Evolutionary conservation across 1,140 invertebrate genomes (phyloP).

Genomic region (Diorhabda sublineata): DNA sequence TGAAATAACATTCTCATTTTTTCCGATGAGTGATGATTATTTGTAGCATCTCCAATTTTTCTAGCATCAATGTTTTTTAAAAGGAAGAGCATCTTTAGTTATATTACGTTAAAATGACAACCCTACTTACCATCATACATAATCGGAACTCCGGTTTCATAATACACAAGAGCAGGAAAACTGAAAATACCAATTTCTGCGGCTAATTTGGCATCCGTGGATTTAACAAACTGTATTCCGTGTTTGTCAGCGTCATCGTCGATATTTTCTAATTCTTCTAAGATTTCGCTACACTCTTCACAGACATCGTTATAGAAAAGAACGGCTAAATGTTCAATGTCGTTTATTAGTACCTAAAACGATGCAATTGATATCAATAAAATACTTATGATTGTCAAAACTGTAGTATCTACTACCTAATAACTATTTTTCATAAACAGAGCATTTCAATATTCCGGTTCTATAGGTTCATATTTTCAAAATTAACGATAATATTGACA

Average conservation of each 20-base stretch:
- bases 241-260: slow-evolving; percentile 90
- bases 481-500: too few relatives aligned
- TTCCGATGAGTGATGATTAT: too few relatives aligned
- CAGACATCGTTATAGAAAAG: slow-evolving; percentile 90
- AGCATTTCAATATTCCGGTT: too few relatives aligned
- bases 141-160: slow-evolving; percentile 87
- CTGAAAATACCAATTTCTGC: slow-evolving; percentile 88
- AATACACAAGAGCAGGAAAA: slow-evolving; percentile 86
- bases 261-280: slow-evolving; percentile 88
- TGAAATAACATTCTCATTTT: too few relatives aligned
- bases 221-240: slow-evolving; percentile 86
- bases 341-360: slow-evolving; percentile 69
- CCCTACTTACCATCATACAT: slow-evolving; percentile 84
- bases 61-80: too few relatives aligned
- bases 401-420: too few relatives aligned
- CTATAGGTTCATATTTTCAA: too few relatives aligned
- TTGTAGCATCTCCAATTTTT: too few relatives aligned
- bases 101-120: neutral
- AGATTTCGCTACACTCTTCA: slow-evolving; percentile 73
- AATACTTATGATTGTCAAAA: too few relatives aligned
- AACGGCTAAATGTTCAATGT: slow-evolving; percentile 86
- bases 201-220: slow-evolving; percentile 82
- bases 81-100: too few relatives aligned
- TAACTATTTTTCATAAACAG: too few relatives aligned
- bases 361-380: neutral